phyloP scores from a whole-genome alignment of 2,888 invertebrate genomes.

The Orchesella flavescens region DNA sequence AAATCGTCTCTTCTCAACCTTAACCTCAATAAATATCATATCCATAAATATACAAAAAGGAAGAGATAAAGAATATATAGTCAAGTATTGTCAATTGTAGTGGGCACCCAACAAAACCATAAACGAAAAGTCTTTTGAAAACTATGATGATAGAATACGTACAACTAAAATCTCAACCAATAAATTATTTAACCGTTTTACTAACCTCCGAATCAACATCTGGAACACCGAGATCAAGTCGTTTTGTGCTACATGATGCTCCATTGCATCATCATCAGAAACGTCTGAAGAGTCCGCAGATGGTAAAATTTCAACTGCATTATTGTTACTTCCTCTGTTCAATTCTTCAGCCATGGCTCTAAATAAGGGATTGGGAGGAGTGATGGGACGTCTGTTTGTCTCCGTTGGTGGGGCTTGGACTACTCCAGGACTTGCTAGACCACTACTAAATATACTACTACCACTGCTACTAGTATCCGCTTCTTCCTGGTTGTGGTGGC shows the following conservation, averaged over 20 bases:
- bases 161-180: neutral
- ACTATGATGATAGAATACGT: no score
- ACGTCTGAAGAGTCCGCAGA: slow-evolving; percentile 27
- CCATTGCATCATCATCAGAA: slow-evolving; percentile 24
- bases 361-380: neutral
- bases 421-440: neutral
- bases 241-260: slow-evolving; percentile 50
- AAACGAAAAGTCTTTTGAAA: no score
- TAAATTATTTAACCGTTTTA: neutral
- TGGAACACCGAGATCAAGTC: slow-evolving; percentile 70
- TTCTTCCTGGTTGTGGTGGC: neutral
- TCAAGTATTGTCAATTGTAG: no score
- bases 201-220: slow-evolving; percentile 67
- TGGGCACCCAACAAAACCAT: no score
- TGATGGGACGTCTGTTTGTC: neutral
- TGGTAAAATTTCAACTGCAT: neutral
- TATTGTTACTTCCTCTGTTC: neutral
- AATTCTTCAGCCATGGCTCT: slow-evolving; percentile 11
- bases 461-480: neutral
- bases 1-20: slow-evolving; percentile 54
- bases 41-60: slow-evolving; percentile 32
- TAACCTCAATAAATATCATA: slow-evolving; percentile 48
- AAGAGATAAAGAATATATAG: no score
- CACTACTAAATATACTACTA: neutral
- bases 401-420: neutral